These are phyloP conservation scores for Uropetala carovei DNA, from an alignment of 2,888 invertebrate species.

Conservation along the genomic window DNA sequence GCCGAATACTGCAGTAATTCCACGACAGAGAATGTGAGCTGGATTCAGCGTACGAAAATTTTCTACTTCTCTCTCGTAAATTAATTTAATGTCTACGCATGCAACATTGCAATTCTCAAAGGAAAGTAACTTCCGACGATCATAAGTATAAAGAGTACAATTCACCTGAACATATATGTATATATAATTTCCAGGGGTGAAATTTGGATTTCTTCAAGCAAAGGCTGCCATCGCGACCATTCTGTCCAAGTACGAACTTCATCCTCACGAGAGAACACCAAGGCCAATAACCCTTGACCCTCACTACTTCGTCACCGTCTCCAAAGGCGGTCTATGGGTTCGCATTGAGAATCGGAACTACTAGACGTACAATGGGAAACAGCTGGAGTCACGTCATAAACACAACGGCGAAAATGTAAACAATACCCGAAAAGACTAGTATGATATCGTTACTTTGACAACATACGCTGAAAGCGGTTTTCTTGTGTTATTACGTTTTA, in stretches of 20 bases:
- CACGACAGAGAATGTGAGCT: background rate
- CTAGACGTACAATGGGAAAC: background rate
- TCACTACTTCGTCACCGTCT: slow-evolving; percentile 17
- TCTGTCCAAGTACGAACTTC: background rate
- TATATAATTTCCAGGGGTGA: slow-evolving; percentile 24
- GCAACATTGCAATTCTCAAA: background rate
- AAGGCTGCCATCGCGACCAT: slow-evolving; percentile 34
- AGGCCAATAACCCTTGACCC: slow-evolving; percentile 38
- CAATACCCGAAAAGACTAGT: no score
- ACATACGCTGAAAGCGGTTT: background rate
- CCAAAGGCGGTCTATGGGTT: slow-evolving; percentile 31
- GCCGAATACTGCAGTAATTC: background rate
- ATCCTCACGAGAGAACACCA: slow-evolving; percentile 10
- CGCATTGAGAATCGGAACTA: background rate
- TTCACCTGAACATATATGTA: background rate
- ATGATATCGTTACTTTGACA: no score
- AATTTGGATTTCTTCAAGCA: slow-evolving; percentile 17
- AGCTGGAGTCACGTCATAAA: background rate
- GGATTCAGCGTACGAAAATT: background rate
- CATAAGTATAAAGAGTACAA: background rate
- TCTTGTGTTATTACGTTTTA: background rate
- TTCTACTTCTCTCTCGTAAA: background rate
- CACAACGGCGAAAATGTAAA: background rate
- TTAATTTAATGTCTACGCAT: background rate
- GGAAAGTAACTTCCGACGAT: background rate